These are phyloP conservation scores for Opisthograptis luteolata DNA, from an alignment of 2,888 invertebrate species.

Conservation along the genomic window DNA sequence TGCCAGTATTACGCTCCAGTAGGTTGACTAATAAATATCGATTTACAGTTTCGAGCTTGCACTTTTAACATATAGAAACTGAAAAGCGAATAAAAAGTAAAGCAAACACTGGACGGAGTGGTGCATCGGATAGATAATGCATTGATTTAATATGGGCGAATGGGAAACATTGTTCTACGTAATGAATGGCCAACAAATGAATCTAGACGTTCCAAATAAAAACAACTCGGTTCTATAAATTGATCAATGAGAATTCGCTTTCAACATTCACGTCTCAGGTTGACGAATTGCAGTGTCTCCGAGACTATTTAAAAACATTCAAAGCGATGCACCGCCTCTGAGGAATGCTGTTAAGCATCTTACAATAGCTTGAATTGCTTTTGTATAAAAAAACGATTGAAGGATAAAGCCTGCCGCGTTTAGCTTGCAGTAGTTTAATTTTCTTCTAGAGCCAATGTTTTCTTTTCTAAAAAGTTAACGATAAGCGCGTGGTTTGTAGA, in stretches of 20 bases:
- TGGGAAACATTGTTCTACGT: conserved; percentile 15
- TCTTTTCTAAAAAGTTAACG: too few relatives aligned
- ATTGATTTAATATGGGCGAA: conserved; percentile 10
- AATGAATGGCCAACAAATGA: conserved; percentile 10
- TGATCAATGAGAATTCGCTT: conserved; percentile 17
- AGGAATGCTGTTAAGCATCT: too few relatives aligned
- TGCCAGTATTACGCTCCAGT: conserved; percentile 14
- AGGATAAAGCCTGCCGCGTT: background rate
- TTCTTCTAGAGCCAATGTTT: too few relatives aligned
- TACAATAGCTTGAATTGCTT: background rate
- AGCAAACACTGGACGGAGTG: conserved; percentile 43
- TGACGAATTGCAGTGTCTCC: conserved; percentile 2
- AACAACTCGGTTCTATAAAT: conserved; percentile 6
- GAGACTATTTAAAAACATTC: background rate
- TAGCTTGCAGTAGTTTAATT: too few relatives aligned
- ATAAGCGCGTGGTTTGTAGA: too few relatives aligned
- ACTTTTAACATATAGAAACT: conserved; percentile 35
- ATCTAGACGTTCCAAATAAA: conserved; percentile 15
- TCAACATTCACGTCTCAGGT: conserved; percentile 1
- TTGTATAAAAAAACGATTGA: background rate
- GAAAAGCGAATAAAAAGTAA: conserved; percentile 45
- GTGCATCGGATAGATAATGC: conserved; percentile 26
- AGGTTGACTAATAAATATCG: conserved; percentile 33
- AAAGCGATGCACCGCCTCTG: background rate
- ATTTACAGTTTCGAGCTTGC: conserved; percentile 30